Base-by-base conservation (phyloP, 2,888 invertebrate genomes). In the Schizaphis graminum region DNA sequence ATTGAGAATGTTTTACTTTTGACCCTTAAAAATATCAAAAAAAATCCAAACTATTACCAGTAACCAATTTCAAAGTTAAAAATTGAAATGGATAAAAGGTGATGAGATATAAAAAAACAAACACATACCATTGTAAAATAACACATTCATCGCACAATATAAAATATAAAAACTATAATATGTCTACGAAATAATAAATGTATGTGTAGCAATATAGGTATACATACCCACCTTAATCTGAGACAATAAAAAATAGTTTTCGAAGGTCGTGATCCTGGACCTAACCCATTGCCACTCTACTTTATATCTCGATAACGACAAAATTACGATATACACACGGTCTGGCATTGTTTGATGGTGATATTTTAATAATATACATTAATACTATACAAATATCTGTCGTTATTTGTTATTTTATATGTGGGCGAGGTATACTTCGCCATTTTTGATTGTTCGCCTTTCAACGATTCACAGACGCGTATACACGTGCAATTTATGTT, bases 171-270 rank as follows among this genome's bases (percentile, higher is more conserved):
- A 77, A 35, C 21, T 7, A 21, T n/a, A n/a, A n/a, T n/a, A n/a
- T 21, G 35, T 77, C 77, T 41, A 77, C 77, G 3, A 35, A 21
- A 35, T 35, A 77, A 77, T 77, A 21, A 77, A 35, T 77, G 7
- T 35, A 77, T 35, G 21, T 77, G 35, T 77, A 67, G 67, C 35
- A 35, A 77, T 53, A 53, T 35, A 77, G 35, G 35, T 77, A 35
- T 77, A 77, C 77, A 35, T 77, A 77, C 77, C 77, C 77, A 77
- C 77, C 77, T 77, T 35, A 77, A 77, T 24, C 2, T 24, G 35
- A 77, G 77, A 77, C 77, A 77, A 77, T 77, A 77, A 77, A 77
- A 67, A 77, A 77, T 77, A 77, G 77, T 77, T 35, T 77, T 77
- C 35, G 35, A 77, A 77, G 77, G 77, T 77, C 77, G 77, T 77